Evolutionary conservation across 2,888 invertebrate species (phyloP), one percentile per base, ranked within the genome.

Genomic region (Lumbricus terrestris): DNA sequence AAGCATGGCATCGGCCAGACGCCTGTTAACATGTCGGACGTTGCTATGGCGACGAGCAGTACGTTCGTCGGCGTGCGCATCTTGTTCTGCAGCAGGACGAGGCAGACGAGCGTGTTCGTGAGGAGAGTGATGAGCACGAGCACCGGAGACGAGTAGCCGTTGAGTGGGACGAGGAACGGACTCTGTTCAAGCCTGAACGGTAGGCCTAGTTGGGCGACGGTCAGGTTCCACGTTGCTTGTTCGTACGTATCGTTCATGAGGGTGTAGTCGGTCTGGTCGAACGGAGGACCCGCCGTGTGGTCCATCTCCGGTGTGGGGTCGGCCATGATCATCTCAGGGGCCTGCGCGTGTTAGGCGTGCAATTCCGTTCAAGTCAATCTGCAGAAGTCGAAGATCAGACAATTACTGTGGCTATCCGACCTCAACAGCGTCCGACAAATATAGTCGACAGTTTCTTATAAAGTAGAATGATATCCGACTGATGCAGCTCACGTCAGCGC

Each of bases 21-120:
- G 0, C 95, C 97, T 0, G 98, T 98, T 95, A 98, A 96, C 97
- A 98, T 97, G 95, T 98, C 98, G 93, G 98, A 97, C 13, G 98
- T 96, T 0, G 98, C 98, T 98, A 98, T 98, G n/a, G 97, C 97
- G 96, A 98, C 97, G 5, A 98, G 96, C 0, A 98, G 97, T 29
- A 97, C 96, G 95, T 98, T 98, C 13, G 98, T 98, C 0, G 98
- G 98, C 0, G 97, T 97, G 18, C 85, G 85, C 85, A 85, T 85
- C 85, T 85, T 85, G 85, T 35, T 34, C 92, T 97, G 97, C 91
- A 97, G 97, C 54, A 98, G 96, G 0, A 98, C 98, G 54, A 98
- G 96, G 29, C 98, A 98, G 92, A 98, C 97, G 18, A 98, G 95
- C 0, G 98, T 97, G 95, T 98, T 98, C 88, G 98, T 97, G 6